Conservation (phyloP, 2,888 invertebrate species). For the Eumacrocentrus americanus region DNA sequence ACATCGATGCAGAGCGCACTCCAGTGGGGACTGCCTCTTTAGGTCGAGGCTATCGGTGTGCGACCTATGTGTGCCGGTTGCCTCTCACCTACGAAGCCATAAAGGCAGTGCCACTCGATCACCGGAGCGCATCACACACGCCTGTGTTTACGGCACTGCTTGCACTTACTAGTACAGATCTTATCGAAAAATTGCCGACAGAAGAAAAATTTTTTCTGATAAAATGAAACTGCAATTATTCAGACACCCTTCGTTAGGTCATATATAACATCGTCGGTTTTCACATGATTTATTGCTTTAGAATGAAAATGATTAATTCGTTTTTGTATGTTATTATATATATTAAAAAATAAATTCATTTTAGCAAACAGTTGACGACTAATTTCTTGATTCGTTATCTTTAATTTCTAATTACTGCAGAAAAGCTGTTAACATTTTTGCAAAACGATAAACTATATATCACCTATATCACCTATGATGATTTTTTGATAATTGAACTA, state of each 20-base stretch:
- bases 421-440: too few species aligned
- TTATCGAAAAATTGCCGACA: constrained; percentile 8
- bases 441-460: too few species aligned
- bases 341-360: not conserved
- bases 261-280: not conserved
- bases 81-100: constrained; percentile 40
- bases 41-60: constrained; percentile 46
- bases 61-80: constrained; percentile 31
- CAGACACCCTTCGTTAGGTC: not conserved
- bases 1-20: constrained; percentile 40
- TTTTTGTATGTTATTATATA: not conserved
- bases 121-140: constrained; percentile 49
- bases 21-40: constrained; percentile 54
- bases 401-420: too few species aligned
- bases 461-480: not conserved
- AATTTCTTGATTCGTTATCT: too few species aligned
- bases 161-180: constrained; percentile 22
- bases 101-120: constrained; percentile 49
- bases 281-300: too few species aligned
- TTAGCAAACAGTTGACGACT: too few species aligned
- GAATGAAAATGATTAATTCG: not conserved
- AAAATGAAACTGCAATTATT: not conserved
- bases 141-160: constrained; percentile 43
- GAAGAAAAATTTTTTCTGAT: not conserved
- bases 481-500: too few species aligned